Conservation (phyloP, 2,888 invertebrate genomes). For the Apamea sordens region DNA sequence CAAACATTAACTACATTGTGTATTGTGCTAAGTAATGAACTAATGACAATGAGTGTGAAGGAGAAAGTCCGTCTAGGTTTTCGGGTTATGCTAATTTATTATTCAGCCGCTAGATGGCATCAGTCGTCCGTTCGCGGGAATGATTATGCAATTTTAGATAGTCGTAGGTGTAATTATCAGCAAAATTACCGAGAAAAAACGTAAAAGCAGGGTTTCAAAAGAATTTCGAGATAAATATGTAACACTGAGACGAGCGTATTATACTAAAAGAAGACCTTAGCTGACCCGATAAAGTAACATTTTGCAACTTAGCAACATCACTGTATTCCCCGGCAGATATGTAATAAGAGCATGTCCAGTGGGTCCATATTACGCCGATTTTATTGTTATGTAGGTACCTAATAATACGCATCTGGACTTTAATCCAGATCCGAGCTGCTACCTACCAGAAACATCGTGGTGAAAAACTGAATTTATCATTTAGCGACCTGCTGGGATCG, state of each 20-base stretch:
- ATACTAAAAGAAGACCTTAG: constrained; percentile 15
- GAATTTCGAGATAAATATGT: constrained; percentile 38
- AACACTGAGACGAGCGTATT: not conserved
- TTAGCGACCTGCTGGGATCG: not conserved
- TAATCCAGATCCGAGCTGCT: not conserved
- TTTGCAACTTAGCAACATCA: not conserved
- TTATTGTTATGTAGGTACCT: too few relatives aligned
- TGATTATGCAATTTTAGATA: constrained; percentile 38
- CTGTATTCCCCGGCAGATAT: not conserved
- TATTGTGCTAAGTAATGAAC: constrained; percentile 58
- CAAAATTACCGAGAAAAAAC: constrained; percentile 18
- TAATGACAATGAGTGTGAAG: constrained; percentile 52
- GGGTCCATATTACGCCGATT: too few relatives aligned
- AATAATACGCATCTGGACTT: too few relatives aligned
- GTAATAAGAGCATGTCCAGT: not conserved
- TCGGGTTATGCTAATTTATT: constrained; percentile 39
- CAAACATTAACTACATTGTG: constrained; percentile 22
- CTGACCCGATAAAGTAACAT: constrained; percentile 2
- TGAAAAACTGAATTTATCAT: not conserved
- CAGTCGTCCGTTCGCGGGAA: not conserved
- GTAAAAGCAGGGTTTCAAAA: constrained; percentile 17
- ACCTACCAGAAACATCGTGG: too few relatives aligned
- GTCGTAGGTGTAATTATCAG: constrained; percentile 21
- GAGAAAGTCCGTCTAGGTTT: constrained; percentile 63
- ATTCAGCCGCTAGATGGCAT: constrained; percentile 52